Evolutionary conservation across 2,888 invertebrate genomes (phyloP), one percentile per base, ranked within the genome.

Genomic region (Drosophila atripex): DNA sequence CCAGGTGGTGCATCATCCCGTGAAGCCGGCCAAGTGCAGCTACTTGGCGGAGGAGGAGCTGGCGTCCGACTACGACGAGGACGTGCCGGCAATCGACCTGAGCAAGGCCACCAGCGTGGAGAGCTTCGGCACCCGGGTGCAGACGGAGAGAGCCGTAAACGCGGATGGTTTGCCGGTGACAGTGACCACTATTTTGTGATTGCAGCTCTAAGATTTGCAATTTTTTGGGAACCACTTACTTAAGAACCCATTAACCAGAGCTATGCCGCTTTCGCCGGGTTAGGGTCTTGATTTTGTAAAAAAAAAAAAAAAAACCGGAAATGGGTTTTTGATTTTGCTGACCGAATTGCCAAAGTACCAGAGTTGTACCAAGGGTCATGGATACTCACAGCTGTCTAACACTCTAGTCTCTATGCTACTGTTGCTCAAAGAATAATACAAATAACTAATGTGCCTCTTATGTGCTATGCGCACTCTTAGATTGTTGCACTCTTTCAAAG

Each of bases 181-280:
- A 43, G 89, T 90, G 63, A 91, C 91, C 51, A 91, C 91, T 65
- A 91, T 91, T 82, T 89, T 91, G 91, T 91, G 91, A 91, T 91
- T 77, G 60, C 66, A 64, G 71, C 43, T 58, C n/a, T 47, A 64
- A 56, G 38, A 56, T 56, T 65, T n/a, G 30, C n/a, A 12, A 32
- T 46, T 30, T 30, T n/a, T 1, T 16, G 12, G 30, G n/a, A 7
- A 43, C 6, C 32, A 9, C 28, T n/a, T 38, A 16, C 11, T 18
- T 41, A 3, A 3, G 1, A 30, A 47, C 46, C 35, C 46, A 12
- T 18, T 6, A n/a, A 12, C 41, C 14, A 21, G 43, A 21, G 43
- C 43, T 41, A 41, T 16, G 9, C 41, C 41, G 16, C 39, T 43
- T 43, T 11, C 11, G 18, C 11, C 28, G 25, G 41, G 28, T 16